These are phyloP conservation scores for Trissolcus japonicus DNA, from an alignment of 2,888 invertebrate species.

Conservation along the genomic window DNA sequence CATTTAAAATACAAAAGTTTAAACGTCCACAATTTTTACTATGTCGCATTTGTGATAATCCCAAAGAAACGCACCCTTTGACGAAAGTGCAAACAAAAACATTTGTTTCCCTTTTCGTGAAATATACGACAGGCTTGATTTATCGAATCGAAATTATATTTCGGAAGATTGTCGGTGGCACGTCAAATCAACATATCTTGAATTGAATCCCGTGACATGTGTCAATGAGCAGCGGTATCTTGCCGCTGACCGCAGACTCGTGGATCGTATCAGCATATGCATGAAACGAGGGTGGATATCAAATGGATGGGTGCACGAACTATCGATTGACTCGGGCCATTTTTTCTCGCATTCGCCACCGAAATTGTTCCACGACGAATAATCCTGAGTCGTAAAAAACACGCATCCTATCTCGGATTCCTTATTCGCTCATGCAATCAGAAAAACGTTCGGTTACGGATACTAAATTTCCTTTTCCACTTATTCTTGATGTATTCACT, in stretches of 20 bases:
- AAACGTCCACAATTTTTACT: too few species aligned
- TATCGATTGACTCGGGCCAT: constrained; percentile 67
- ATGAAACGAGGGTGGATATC: constrained; percentile 69
- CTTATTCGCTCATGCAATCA: constrained; percentile 6
- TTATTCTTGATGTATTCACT: too few species aligned
- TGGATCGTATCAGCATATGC: constrained; percentile 70
- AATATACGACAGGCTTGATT: too few species aligned
- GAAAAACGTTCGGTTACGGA: not conserved
- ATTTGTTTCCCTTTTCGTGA: too few species aligned
- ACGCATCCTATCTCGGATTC: constrained; percentile 19
- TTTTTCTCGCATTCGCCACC: constrained; percentile 46
- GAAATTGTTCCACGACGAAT: constrained; percentile 38
- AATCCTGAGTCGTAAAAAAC: constrained; percentile 46
- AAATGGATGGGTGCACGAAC: constrained; percentile 60
- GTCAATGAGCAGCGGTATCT: constrained; percentile 55
- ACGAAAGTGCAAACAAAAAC: too few species aligned
- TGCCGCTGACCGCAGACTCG: constrained; percentile 58
- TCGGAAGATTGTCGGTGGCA: not conserved
- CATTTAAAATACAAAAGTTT: constrained; percentile 9
- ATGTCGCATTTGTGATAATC: too few species aligned
- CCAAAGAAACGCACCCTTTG: too few species aligned
- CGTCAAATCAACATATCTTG: constrained; percentile 60
- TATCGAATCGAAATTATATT: too few species aligned
- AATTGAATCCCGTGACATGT: constrained; percentile 65
- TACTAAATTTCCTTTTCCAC: not conserved